These are phyloP conservation scores for Vimba vimba DNA, from an alignment of 2,113 vertebrate species.

Conservation along the genomic window DNA sequence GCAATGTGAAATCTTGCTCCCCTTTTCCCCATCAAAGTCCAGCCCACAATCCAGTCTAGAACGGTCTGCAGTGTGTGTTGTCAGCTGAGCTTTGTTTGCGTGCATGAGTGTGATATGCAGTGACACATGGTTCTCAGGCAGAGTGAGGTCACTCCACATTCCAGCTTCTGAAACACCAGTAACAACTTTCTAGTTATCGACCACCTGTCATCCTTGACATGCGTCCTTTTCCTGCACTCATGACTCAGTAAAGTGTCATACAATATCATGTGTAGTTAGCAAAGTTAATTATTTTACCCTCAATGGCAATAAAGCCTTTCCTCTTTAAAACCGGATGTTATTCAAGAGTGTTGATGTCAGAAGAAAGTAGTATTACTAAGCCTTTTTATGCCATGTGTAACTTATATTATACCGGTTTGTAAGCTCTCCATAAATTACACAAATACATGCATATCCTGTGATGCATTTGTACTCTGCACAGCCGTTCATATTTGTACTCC, in stretches of 20 bases:
- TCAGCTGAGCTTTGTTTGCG: conserved; percentile 18
- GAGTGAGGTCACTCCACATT: conserved; percentile 14
- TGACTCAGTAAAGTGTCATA: not conserved
- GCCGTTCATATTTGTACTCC: no score
- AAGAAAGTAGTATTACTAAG: not conserved
- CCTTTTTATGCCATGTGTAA: not conserved
- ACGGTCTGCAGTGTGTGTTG: conserved; percentile 6
- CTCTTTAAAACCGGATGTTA: not conserved
- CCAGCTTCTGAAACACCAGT: not conserved
- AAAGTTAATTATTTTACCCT: not conserved
- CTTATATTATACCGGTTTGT: no score
- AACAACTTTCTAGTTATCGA: not conserved
- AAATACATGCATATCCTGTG: no score
- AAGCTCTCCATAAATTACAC: no score
- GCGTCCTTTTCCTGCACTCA: not conserved
- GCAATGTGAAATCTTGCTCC: not conserved
- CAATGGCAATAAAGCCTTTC: not conserved
- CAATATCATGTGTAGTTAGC: not conserved
- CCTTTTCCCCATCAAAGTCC: not conserved
- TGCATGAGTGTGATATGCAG: not conserved
- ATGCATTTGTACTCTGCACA: no score
- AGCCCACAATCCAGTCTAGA: not conserved
- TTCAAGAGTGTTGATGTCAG: not conserved
- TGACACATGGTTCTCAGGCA: conserved; percentile 35
- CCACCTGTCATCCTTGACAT: not conserved